Base-by-base conservation (phyloP, 2,797 vertebrate species). In the Cephalopachus bancanus region DNA sequence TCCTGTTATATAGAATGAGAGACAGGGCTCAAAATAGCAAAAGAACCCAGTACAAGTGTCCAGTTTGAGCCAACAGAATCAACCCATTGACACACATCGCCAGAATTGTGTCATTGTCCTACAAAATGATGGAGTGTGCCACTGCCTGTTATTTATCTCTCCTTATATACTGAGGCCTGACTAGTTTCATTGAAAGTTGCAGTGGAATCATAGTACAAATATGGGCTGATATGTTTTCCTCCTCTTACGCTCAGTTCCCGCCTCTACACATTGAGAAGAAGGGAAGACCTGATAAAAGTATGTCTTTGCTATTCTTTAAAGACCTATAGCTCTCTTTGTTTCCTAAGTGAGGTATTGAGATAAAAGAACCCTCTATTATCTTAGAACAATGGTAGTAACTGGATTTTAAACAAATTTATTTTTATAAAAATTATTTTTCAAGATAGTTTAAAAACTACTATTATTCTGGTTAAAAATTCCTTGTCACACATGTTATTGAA, bases 401-500 rank as follows among this genome's bases (percentile, higher is more conserved):
- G 72, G 67, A 80, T 16, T 90, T 97, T 95, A 88, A 94, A 96
- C 65, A 96, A 74, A 93, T 33, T 51, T 24, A 87, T 78, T 88
- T 89, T 33, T 87, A 10, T 1, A 80, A 74, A 91, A 69, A 59
- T 60, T 89, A 67, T 92, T 91, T 83, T 53, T 90, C 51, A 64
- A 26, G 64, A 71, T 87, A 95, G 81, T 83, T 97, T 96, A 93
- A 97, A 96, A 53, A 97, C 57, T 87, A 92, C 37, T 90, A 67
- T 97, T 94, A 86, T 92, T 55, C 26, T 81, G 57, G 53, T 92
- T 96, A 90, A 96, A 94, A 94, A 69, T 89, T 88, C 51, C 87
- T 95, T 91, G 76, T 96, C 72, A 94, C 69, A 83, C 44, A 86
- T 75, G 78, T 84, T 95, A 97, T 85, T 96, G 94, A 87, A 72